These are phyloP conservation scores for Yoshiicerus persimilis DNA, from an alignment of 1,140 invertebrate species.

Conservation along the genomic window DNA sequence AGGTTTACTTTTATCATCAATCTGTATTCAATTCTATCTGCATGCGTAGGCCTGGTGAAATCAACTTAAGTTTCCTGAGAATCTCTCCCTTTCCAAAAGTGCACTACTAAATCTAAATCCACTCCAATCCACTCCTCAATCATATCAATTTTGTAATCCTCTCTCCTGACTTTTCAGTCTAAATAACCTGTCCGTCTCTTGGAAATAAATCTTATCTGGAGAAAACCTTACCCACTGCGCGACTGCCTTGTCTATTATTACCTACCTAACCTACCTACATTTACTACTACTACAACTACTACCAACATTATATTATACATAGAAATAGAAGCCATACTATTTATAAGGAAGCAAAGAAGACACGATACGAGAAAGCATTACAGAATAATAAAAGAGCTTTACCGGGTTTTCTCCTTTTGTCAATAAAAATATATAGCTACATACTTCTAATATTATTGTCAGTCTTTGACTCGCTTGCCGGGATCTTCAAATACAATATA, in stretches of 20 bases:
- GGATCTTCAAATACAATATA: neutral
- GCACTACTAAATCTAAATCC: slow-evolving; percentile 10
- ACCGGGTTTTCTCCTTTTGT: slow-evolving; percentile 4
- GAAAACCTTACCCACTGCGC: neutral
- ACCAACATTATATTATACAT: neutral
- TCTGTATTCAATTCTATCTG: neutral
- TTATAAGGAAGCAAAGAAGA: slow-evolving; percentile 5
- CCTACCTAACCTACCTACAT: neutral
- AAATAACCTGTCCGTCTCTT: slow-evolving; percentile 18
- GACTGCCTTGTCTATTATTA: neutral
- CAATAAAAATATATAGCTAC: slow-evolving; percentile 11
- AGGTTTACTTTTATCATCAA: slow-evolving; percentile 13
- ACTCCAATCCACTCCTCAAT: neutral
- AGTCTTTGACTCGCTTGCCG: neutral
- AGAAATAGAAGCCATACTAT: neutral
- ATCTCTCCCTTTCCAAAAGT: slow-evolving; percentile 1
- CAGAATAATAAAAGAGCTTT: slow-evolving; percentile 21
- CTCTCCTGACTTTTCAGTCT: slow-evolving; percentile 6
- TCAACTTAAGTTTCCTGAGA: slow-evolving; percentile 10
- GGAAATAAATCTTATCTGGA: neutral
- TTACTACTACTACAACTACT: neutral
- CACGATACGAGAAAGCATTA: neutral
- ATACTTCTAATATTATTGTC: slow-evolving; percentile 8
- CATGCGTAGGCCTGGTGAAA: neutral
- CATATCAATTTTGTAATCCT: slow-evolving; percentile 18